These are phyloP conservation scores for Lasioglossum lativentre DNA, from an alignment of 2,888 invertebrate genomes.

Conservation along the genomic window DNA sequence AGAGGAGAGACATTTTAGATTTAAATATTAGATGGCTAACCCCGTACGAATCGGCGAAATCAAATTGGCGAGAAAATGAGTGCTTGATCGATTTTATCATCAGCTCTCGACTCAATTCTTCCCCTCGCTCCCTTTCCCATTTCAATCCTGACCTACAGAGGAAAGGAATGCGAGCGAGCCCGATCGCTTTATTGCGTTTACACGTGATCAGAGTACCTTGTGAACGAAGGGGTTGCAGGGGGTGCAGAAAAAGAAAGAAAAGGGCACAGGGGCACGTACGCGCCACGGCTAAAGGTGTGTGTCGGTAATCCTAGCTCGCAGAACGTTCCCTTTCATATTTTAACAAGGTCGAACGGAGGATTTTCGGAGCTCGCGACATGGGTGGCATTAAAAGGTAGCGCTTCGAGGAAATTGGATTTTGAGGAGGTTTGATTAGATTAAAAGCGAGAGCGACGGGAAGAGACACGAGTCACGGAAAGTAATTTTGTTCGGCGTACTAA, in stretches of 20 bases:
- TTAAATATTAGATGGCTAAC: not conserved
- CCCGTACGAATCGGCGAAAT: not conserved
- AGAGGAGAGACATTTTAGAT: not conserved
- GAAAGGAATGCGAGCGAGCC: conserved; percentile 12
- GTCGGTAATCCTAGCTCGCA: conserved; percentile 11
- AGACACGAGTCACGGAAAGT: conserved; percentile 43
- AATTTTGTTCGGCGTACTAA: conserved; percentile 48
- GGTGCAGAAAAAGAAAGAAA: not conserved
- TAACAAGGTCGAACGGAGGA: conserved; percentile 47
- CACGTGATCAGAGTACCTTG: conserved; percentile 53
- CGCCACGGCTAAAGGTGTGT: conserved; percentile 5
- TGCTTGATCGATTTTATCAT: not conserved
- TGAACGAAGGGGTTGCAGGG: not conserved
- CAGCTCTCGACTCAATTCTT: not conserved
- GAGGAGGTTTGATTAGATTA: conserved; percentile 55
- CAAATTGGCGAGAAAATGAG: not conserved
- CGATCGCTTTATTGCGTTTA: conserved; percentile 59
- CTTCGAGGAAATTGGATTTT: conserved; percentile 50
- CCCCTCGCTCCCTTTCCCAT: not conserved
- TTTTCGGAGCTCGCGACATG: conserved; percentile 40
- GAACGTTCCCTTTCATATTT: conserved; percentile 45
- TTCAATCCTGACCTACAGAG: conserved; percentile 23
- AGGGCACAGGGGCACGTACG: not conserved
- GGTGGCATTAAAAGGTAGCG: conserved; percentile 39
- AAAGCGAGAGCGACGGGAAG: conserved; percentile 22